These are phyloP conservation scores for Silurus lanzhouensis DNA, from an alignment of 2,797 vertebrate genomes.

Conservation along the genomic window DNA sequence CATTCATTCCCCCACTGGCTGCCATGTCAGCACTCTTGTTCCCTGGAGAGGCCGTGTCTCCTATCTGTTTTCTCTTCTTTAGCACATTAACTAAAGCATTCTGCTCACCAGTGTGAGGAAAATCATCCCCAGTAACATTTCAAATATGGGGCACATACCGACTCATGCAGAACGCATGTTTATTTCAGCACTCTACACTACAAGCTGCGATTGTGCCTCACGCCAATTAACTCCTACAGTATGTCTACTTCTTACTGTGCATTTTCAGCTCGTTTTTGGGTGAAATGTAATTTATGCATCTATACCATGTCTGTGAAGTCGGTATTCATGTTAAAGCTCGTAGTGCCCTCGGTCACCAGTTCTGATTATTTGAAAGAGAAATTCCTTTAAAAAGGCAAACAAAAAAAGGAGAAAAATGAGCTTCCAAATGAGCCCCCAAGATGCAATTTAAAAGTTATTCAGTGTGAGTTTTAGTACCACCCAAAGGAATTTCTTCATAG, in stretches of 20 bases:
- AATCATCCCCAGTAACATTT: constrained; percentile 29
- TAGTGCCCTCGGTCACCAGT: constrained; percentile 27
- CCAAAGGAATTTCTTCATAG: not conserved
- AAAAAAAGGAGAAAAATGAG: not conserved
- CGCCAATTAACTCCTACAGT: constrained; percentile 12
- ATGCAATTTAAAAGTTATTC: not conserved
- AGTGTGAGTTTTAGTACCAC: not conserved
- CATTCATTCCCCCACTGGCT: constrained; percentile 42
- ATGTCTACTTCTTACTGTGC: constrained; percentile 19
- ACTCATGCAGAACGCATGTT: constrained; percentile 32
- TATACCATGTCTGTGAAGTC: not conserved
- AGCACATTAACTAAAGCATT: constrained; percentile 50
- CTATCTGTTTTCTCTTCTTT: constrained; percentile 46
- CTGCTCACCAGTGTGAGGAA: constrained; percentile 25
- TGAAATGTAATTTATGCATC: not conserved
- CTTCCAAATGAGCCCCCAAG: not conserved
- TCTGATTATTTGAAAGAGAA: constrained; percentile 27
- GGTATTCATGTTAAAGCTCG: constrained; percentile 12
- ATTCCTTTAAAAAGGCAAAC: constrained; percentile 20
- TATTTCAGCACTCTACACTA: constrained; percentile 39
- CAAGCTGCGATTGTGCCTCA: not conserved
- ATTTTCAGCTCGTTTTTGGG: not conserved
- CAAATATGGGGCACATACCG: constrained; percentile 31
- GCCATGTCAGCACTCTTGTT: constrained; percentile 39
- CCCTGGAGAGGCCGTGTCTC: constrained; percentile 35